A percentile compares a stretch with the other conserved stretches of the same genome.
Evolutionary conservation across 2,888 invertebrate species (phyloP).

Genomic region (Sarcophaga variegata): DNA sequence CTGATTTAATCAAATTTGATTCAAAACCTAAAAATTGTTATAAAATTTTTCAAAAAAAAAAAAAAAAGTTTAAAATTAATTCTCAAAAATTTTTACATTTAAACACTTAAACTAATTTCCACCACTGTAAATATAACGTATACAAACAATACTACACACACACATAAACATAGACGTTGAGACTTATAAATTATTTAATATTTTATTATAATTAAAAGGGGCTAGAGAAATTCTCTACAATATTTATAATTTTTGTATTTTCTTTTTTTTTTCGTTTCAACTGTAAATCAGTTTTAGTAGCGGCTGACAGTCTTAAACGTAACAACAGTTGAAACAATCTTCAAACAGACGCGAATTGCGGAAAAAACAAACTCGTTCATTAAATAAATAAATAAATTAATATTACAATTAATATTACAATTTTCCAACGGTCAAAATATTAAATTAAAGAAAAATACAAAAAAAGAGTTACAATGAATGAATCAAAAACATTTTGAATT

Average conservation of each 20-base stretch:
- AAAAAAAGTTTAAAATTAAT: too few relatives aligned
- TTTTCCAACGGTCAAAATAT: neutral
- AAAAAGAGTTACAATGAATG: neutral
- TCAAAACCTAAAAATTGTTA: too few relatives aligned
- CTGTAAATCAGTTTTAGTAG: slow-evolving; percentile 62
- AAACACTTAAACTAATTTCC: neutral
- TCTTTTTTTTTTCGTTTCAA: slow-evolving; percentile 10
- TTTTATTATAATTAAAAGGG: slow-evolving; percentile 64
- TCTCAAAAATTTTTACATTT: too few relatives aligned
- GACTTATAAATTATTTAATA: slow-evolving; percentile 53
- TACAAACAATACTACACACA: slow-evolving; percentile 2
- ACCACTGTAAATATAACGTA: slow-evolving; percentile 19
- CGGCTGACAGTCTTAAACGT: slow-evolving; percentile 55
- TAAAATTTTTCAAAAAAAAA: too few relatives aligned
- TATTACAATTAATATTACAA: too few relatives aligned
- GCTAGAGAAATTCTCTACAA: slow-evolving; percentile 54
- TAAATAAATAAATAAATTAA: neutral
- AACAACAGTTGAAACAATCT: slow-evolving; percentile 43
- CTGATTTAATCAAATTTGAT: too few relatives aligned
- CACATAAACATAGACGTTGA: slow-evolving; percentile 46
- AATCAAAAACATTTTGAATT: neutral
- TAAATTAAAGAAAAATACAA: neutral
- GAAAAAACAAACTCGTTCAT: neutral
- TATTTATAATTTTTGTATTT: neutral
- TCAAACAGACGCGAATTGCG: slow-evolving; percentile 3